Evolutionary conservation across 1,140 invertebrate genomes (phyloP), one percentile per base, ranked within the genome.

Genomic region (Agrypnia vestita): DNA sequence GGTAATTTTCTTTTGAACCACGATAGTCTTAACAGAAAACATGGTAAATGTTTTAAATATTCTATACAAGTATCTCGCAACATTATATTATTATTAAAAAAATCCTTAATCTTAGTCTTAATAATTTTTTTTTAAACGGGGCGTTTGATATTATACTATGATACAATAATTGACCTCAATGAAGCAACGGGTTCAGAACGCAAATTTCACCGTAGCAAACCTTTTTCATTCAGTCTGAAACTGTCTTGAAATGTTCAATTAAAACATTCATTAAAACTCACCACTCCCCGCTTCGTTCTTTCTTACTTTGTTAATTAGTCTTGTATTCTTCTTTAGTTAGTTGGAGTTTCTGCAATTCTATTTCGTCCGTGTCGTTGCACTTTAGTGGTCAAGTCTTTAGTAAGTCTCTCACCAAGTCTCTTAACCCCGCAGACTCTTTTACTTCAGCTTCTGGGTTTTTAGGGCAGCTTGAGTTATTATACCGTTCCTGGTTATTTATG

Each of bases 251-350:
- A n/a, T n/a, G n/a, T n/a, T n/a, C n/a, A n/a, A n/a, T n/a, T n/a
- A n/a, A n/a, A n/a, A n/a, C n/a, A n/a, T 51, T 12, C 49, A 9
- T 51, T 15, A 13, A n/a, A n/a, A 19, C 21, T 35, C 19, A 35
- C 61, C 25, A 10, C 35, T 64, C 35, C 35, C 61, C n/a, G 35
- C 19, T n/a, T 19, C 55, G 4, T 59, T 59, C 55, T 64, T 35
- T 64, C 19, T 64, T 12, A 64, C 25, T 64, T 64, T 64, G 25
- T 64, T 35, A 64, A 64, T 64, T 64, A 64, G 61, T 25, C 61
- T 64, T 64, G 13, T 25, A 10, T 64, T 44, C 35, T 64, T 64
- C 61, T 35, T 64, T 35, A 51, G 1, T n/a, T 44, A 43, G 19
- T 21, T 15, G 9, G 55, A 7, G n/a, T 59, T 64, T 64, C 61